These are phyloP conservation scores for Drosophila anomalata DNA, from an alignment of 2,888 invertebrate species.

Conservation along the genomic window DNA sequence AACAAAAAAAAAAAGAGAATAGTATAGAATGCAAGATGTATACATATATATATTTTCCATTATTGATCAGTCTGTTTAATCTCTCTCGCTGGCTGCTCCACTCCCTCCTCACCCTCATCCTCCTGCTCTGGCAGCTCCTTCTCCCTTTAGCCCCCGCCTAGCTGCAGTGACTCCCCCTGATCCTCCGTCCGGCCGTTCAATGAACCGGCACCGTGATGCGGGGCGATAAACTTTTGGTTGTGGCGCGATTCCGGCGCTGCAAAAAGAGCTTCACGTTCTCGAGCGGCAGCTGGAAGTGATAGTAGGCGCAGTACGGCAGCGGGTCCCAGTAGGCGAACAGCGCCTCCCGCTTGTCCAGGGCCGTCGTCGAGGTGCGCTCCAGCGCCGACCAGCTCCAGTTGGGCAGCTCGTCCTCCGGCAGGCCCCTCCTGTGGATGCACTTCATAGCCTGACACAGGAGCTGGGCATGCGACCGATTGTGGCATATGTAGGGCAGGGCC, in stretches of 20 bases:
- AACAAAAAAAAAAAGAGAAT: slow-evolving; percentile 59
- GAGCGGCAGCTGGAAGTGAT: slow-evolving; percentile 91
- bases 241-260: slow-evolving; percentile 83
- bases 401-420: slow-evolving; percentile 78
- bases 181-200: slow-evolving; percentile 59
- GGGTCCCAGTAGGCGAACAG: slow-evolving; percentile 94
- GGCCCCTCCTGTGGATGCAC: slow-evolving; percentile 86
- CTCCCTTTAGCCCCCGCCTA: slow-evolving; percentile 21
- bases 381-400: slow-evolving; percentile 81
- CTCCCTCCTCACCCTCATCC: slow-evolving; percentile 1
- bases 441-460: slow-evolving; percentile 85
- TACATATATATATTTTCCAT: slow-evolving; percentile 35
- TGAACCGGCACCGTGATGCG: slow-evolving; percentile 79
- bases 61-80: slow-evolving; percentile 76
- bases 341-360: slow-evolving; percentile 91
- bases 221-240: slow-evolving; percentile 76
- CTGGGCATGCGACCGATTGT: slow-evolving; percentile 88
- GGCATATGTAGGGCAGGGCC: slow-evolving; percentile 91
- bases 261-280: slow-evolving; percentile 86
- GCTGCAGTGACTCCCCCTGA: slow-evolving; percentile 37
- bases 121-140: slow-evolving; percentile 16
- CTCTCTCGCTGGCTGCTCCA: slow-evolving; percentile 63
- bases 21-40: slow-evolving; percentile 39
- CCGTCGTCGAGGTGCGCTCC: slow-evolving; percentile 75
- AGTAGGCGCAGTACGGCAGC: slow-evolving; percentile 93